Percentiles rank a stretch among this genome's conserved stretches.
These are phyloP conservation scores for Drosophila subsilvestris DNA, from an alignment of 2,888 invertebrate genomes.

Conservation along the genomic window DNA sequence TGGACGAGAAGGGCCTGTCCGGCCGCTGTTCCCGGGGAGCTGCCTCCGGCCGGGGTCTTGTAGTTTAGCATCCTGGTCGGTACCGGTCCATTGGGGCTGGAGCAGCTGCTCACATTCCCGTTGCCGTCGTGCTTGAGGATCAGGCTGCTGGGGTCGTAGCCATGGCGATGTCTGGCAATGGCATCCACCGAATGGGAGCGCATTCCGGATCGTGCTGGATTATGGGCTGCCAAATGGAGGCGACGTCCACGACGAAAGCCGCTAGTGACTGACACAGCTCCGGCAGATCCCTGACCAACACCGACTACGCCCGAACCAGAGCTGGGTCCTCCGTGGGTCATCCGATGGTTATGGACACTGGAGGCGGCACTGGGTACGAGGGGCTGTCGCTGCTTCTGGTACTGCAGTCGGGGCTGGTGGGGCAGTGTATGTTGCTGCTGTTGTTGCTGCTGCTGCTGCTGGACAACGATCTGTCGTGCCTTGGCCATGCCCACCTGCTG, in stretches of 20 bases:
- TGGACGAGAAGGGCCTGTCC: conserved; percentile 81
- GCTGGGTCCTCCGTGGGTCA: conserved; percentile 58
- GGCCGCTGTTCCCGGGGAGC: conserved; percentile 48
- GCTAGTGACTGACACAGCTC: conserved; percentile 23
- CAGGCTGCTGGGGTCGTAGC: conserved; percentile 81
- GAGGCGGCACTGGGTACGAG: conserved; percentile 78
- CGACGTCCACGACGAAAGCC: conserved; percentile 80
- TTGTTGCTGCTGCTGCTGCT: conserved; percentile 22
- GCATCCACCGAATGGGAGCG: conserved; percentile 84
- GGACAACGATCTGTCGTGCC: conserved; percentile 8
- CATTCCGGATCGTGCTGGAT: conserved; percentile 57
- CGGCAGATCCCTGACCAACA: conserved; percentile 36
- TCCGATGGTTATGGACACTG: conserved; percentile 80
- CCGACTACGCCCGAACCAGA: conserved; percentile 53
- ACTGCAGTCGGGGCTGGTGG: conserved; percentile 79
- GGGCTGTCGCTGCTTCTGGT: conserved; percentile 83
- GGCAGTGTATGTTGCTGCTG: conserved; percentile 45
- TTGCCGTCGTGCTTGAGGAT: conserved; percentile 82
- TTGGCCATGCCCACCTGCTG: conserved; percentile 47
- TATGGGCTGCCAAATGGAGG: conserved; percentile 55
- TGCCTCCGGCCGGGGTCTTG: conserved; percentile 63
- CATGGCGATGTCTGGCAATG: conserved; percentile 79
- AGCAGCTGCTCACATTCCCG: conserved; percentile 67
- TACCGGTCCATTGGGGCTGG: conserved; percentile 32
- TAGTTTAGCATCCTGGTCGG: conserved; percentile 80